These are phyloP conservation scores for Drosophila pseudoobscura DNA, from an alignment of 1,140 invertebrate genomes.

Conservation along the genomic window DNA sequence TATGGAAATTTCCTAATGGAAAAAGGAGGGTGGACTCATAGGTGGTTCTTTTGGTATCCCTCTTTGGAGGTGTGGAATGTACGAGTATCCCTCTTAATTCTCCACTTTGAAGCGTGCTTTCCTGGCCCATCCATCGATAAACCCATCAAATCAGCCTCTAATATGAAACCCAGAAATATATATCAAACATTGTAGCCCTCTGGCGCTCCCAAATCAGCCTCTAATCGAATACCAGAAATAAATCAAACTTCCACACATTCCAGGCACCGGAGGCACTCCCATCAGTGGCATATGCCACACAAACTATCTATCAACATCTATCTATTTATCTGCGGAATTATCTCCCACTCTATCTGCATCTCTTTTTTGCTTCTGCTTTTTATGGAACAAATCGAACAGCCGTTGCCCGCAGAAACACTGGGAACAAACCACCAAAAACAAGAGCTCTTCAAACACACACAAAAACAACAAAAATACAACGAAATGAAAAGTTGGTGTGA, in stretches of 20 bases:
- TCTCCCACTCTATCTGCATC: constrained; percentile 14
- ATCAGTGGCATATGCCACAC: constrained; percentile 60
- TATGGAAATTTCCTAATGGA: too few relatives aligned
- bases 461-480: constrained; percentile 5
- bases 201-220: too few relatives aligned
- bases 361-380: neutral
- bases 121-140: too few relatives aligned
- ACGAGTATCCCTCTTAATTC: too few relatives aligned
- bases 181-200: too few relatives aligned
- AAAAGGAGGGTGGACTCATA: too few relatives aligned
- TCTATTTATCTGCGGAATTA: constrained; percentile 13
- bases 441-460: neutral
- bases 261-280: constrained; percentile 13
- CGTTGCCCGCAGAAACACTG: constrained; percentile 34
- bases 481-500: constrained; percentile 68
- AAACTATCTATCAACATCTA: constrained; percentile 27
- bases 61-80: too few relatives aligned
- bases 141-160: too few relatives aligned
- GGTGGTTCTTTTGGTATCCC: too few relatives aligned
- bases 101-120: too few relatives aligned
- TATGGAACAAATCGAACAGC: constrained; percentile 25
- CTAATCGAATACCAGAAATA: constrained; percentile 20
- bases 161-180: too few relatives aligned
- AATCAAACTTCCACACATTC: neutral
- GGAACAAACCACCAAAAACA: constrained; percentile 52